These are phyloP conservation scores for Bos javanicus DNA, from an alignment of 2,113 vertebrate species.

Conservation along the genomic window DNA sequence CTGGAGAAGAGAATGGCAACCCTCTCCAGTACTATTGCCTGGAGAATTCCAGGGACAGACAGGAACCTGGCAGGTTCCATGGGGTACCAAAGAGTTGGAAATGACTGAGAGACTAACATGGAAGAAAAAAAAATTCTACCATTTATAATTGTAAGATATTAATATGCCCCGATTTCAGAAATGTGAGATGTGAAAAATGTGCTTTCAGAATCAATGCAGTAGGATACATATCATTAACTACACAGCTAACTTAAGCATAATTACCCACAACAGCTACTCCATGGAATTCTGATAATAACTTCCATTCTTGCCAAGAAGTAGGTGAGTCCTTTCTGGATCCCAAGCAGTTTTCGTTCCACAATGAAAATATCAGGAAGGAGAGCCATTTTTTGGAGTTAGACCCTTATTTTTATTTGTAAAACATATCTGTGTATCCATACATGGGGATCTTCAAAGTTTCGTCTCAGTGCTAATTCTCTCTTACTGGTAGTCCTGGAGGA, in stretches of 20 bases:
- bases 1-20: not conserved
- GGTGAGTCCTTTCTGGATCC: not conserved
- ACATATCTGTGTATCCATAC: not conserved
- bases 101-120: not conserved
- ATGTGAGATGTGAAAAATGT: not conserved
- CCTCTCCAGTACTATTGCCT: not conserved
- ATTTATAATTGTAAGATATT: not conserved
- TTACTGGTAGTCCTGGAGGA: not conserved
- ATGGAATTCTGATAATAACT: not conserved
- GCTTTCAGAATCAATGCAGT: not conserved
- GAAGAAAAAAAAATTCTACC: not conserved
- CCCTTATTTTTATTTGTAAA: not conserved
- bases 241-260: not conserved
- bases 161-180: not conserved
- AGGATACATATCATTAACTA: no score
- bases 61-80: not conserved
- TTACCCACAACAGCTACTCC: not conserved
- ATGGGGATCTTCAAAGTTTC: accelerated
- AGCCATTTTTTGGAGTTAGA: not conserved
- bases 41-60: not conserved
- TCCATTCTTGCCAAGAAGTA: not conserved
- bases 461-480: no score
- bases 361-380: not conserved
- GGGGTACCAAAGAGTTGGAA: not conserved
- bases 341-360: not conserved